Percentiles rank a stretch among this genome's conserved stretches.
phyloP scores from a whole-genome alignment of 2,797 vertebrate genomes.

The Oreochromis grahami region DNA sequence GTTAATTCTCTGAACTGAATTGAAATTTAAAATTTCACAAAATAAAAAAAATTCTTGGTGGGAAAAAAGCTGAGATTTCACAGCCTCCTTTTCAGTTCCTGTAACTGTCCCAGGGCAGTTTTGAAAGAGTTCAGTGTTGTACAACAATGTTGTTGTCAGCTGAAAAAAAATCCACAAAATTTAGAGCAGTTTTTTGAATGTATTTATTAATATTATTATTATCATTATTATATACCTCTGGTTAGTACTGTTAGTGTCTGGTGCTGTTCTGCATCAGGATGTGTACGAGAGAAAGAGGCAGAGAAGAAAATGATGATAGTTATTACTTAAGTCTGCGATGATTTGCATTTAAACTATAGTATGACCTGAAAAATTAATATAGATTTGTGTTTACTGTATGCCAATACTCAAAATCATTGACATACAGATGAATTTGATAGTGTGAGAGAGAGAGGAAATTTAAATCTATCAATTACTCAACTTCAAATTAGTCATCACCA shows the following conservation, averaged over 20 bases:
- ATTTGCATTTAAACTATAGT: not conserved
- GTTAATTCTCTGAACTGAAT: not conserved
- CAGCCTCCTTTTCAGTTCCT: accelerated
- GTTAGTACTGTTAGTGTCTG: too few relatives aligned
- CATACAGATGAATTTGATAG: accelerated
- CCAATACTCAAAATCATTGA: not conserved
- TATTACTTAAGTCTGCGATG: accelerated
- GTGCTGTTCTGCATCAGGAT: not conserved
- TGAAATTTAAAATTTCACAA: accelerated
- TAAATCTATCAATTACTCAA: not conserved
- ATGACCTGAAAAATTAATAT: not conserved
- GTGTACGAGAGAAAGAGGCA: not conserved
- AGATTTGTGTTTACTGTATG: not conserved
- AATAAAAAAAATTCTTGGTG: accelerated
- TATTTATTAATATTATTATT: accelerated
- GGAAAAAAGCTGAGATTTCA: not conserved
- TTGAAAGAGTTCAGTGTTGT: not conserved
- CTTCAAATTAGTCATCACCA: not conserved
- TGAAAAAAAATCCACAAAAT: not conserved
- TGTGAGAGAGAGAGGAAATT: not conserved
- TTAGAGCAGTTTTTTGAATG: not conserved
- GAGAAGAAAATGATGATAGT: not conserved
- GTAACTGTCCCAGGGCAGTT: not conserved
- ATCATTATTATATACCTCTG: accelerated
- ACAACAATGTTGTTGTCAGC: too few relatives aligned